phyloP scores from a whole-genome alignment of 2,888 invertebrate species.

The Petrolisthes cinctipes region DNA sequence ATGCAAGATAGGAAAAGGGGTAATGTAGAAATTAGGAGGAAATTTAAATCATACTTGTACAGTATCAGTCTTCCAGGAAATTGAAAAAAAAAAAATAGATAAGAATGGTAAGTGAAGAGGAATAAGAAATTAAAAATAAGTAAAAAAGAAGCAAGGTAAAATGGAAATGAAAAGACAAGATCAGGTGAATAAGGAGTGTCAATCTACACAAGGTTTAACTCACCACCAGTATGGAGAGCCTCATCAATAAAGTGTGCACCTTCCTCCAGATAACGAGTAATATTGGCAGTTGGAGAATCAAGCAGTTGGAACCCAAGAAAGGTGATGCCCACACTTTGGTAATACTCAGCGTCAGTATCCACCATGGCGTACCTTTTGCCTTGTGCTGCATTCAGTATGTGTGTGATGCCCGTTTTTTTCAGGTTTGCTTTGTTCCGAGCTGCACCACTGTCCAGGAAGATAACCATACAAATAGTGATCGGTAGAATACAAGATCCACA shows the following conservation, averaged over 20 bases:
- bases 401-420: conserved; percentile 82
- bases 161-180: too few species aligned
- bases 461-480: neutral
- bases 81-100: too few species aligned
- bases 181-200: too few species aligned
- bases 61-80: too few species aligned
- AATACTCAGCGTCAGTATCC: conserved; percentile 49
- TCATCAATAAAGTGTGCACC: conserved; percentile 86
- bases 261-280: conserved; percentile 83
- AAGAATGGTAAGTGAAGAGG: too few species aligned
- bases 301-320: conserved; percentile 86
- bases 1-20: too few species aligned
- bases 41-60: too few species aligned
- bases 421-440: conserved; percentile 83
- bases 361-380: conserved; percentile 83
- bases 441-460: conserved; percentile 73
- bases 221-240: conserved; percentile 69
- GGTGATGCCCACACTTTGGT: conserved; percentile 79
- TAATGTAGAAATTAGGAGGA: too few species aligned
- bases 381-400: conserved; percentile 88
- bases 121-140: too few species aligned
- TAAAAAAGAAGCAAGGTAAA: too few species aligned
- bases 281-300: conserved; percentile 83
- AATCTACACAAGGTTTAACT: neutral
- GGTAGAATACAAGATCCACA: neutral